Conservation (phyloP, 1,140 invertebrate species). For the Tetragnatha versicolor region DNA sequence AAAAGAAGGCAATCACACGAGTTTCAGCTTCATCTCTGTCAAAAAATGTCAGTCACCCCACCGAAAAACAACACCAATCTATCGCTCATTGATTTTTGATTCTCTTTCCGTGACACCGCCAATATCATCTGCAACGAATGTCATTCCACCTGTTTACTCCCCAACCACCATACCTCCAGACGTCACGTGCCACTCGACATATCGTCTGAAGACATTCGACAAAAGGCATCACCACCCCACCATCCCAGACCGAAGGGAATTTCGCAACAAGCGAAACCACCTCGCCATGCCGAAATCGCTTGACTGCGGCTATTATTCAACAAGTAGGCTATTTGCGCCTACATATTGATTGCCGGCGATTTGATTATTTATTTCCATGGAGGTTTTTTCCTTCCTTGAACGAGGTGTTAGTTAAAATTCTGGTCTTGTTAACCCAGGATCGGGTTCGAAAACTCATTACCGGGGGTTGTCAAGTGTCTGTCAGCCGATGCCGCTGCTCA, state of each 20-base stretch:
- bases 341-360: slow-evolving; percentile 23
- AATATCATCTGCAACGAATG: background rate
- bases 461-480: slow-evolving; percentile 33
- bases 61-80: too few relatives aligned
- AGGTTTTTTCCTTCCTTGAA: background rate
- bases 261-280: too few relatives aligned
- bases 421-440: slow-evolving; percentile 39
- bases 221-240: background rate
- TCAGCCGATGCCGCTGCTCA: background rate
- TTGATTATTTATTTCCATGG: background rate
- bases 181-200: background rate
- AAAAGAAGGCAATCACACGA: too few relatives aligned
- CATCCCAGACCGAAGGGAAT: too few relatives aligned
- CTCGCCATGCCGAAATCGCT: background rate
- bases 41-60: too few relatives aligned
- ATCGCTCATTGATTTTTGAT: background rate
- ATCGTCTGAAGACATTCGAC: background rate
- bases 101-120: background rate
- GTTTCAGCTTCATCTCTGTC: too few relatives aligned
- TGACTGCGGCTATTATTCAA: slow-evolving; percentile 27
- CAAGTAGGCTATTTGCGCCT: slow-evolving; percentile 33
- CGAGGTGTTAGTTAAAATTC: slow-evolving; percentile 42
- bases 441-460: slow-evolving; percentile 42
- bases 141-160: slow-evolving; percentile 12
- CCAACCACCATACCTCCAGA: slow-evolving; percentile 11